Percentiles rank a stretch among this genome's conserved stretches.
These are phyloP conservation scores for Loris lydekkerianus DNA, from an alignment of 2,797 vertebrate genomes.

Conservation along the genomic window DNA sequence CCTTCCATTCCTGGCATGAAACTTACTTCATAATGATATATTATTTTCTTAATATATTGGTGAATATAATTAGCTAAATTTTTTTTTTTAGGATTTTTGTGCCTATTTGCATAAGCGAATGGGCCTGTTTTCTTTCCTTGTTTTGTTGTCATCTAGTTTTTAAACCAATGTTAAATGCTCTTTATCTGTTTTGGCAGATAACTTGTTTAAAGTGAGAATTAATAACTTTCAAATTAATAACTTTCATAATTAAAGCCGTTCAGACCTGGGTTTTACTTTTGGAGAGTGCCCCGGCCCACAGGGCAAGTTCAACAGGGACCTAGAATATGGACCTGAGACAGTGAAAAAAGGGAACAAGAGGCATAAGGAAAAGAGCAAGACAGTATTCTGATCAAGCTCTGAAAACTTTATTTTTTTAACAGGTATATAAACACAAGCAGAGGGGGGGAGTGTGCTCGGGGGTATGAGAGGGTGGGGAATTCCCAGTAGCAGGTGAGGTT, in stretches of 20 bases:
- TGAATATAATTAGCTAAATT: neutral
- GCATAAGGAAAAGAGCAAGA: too few relatives aligned
- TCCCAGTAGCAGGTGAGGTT: too few relatives aligned
- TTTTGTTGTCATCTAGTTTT: neutral
- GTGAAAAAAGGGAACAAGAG: too few relatives aligned
- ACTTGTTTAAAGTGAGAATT: neutral
- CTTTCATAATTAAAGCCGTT: neutral
- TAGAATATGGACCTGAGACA: too few relatives aligned
- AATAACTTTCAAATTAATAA: neutral
- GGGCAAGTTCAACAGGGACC: too few relatives aligned
- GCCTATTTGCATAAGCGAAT: neutral
- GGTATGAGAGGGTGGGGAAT: too few relatives aligned
- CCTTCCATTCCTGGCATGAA: neutral
- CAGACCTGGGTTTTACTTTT: neutral
- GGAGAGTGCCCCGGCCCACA: neutral
- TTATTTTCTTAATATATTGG: neutral
- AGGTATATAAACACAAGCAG: too few relatives aligned
- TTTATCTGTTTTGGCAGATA: neutral
- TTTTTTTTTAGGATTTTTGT: neutral
- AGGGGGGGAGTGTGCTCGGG: too few relatives aligned
- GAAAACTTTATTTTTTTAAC: too few relatives aligned
- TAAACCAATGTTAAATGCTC: neutral
- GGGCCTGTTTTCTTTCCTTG: neutral
- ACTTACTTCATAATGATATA: neutral
- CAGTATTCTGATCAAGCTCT: too few relatives aligned